phyloP scores from a whole-genome alignment of 2,113 vertebrate genomes.

The Amia ocellicauda region DNA sequence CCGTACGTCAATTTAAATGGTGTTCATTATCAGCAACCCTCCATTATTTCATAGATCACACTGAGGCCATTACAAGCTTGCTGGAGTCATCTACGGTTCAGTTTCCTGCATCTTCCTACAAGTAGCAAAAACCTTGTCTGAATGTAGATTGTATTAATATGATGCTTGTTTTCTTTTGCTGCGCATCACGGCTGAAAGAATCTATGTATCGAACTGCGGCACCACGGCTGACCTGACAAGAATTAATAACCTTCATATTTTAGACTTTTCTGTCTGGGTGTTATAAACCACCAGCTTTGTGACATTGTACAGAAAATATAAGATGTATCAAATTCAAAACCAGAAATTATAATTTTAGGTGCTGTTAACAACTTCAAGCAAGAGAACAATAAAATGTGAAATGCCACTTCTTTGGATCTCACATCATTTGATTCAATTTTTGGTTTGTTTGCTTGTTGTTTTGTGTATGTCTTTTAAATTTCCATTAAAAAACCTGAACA shows the following conservation, averaged over 20 bases:
- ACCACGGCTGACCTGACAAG: constrained; percentile 46
- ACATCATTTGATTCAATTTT: too few species aligned
- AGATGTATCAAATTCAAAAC: not conserved
- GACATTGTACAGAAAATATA: not conserved
- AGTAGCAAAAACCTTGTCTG: constrained; percentile 35
- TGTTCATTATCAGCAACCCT: constrained; percentile 26
- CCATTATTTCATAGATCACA: not conserved
- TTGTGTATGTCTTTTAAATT: too few species aligned
- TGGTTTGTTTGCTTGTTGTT: too few species aligned
- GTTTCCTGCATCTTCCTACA: not conserved
- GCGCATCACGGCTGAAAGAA: constrained; percentile 21
- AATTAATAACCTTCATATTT: constrained; percentile 44
- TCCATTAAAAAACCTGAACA: too few species aligned
- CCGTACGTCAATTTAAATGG: constrained; percentile 20
- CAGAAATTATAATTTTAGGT: not conserved
- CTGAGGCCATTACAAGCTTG: not conserved
- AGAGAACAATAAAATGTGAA: too few species aligned
- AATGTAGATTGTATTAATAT: constrained; percentile 39
- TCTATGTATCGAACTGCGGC: constrained; percentile 30
- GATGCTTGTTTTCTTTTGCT: constrained; percentile 32
- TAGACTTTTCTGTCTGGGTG: constrained; percentile 32
- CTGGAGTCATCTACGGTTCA: not conserved
- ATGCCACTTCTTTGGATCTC: too few species aligned
- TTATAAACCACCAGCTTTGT: too few species aligned
- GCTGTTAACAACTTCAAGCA: too few species aligned